phyloP scores from a whole-genome alignment of 2,888 invertebrate genomes.

The Agriotes lineatus region DNA sequence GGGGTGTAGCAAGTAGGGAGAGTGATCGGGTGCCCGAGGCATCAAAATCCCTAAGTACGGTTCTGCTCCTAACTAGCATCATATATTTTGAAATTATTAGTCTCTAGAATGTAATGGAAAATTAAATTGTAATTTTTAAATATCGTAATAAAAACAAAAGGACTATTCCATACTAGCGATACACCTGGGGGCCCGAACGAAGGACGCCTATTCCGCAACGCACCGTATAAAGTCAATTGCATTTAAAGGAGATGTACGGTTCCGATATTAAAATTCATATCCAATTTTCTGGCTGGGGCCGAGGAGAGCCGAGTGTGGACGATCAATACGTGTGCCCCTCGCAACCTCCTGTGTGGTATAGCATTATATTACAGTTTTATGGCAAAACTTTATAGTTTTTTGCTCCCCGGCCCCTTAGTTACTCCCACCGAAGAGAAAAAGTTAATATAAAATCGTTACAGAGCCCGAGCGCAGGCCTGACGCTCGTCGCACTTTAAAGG shows the following conservation, averaged over 20 bases:
- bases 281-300: constrained; percentile 25
- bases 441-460: constrained; percentile 57
- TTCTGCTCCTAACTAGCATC: no score
- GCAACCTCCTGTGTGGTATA: constrained; percentile 52
- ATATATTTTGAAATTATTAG: no score
- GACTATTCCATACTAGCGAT: no score
- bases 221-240: constrained; percentile 19
- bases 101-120: no score
- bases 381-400: constrained; percentile 61
- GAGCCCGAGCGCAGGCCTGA: constrained; percentile 45
- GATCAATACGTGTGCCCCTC: constrained; percentile 51
- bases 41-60: no score
- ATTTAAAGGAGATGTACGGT: constrained; percentile 38
- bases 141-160: no score
- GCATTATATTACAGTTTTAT: constrained; percentile 60
- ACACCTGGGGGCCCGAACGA: no score
- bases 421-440: constrained; percentile 42
- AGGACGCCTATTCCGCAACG: not conserved
- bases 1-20: no score
- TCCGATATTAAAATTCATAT: constrained; percentile 39
- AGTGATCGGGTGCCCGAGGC: no score
- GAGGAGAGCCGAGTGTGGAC: constrained; percentile 47
- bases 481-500: constrained; percentile 40
- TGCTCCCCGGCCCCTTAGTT: constrained; percentile 46
- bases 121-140: no score